phyloP scores from a whole-genome alignment of 2,113 vertebrate species.

The Cyprinodon tularosa region DNA sequence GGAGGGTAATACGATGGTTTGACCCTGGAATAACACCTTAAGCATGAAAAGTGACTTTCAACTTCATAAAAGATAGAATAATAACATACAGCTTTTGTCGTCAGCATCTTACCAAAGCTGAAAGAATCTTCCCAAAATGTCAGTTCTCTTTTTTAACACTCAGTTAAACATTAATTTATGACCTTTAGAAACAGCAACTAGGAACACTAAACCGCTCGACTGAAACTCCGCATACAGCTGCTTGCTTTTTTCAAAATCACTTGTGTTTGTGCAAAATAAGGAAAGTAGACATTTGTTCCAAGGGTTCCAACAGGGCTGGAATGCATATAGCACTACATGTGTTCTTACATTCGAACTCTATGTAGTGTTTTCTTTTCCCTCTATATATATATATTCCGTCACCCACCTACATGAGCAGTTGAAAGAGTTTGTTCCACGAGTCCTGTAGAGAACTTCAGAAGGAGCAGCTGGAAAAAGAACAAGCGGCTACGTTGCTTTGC shows the following conservation, averaged over 20 bases:
- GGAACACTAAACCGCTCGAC: constrained; percentile 4
- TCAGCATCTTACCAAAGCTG: not conserved
- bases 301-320: not conserved
- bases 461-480: not conserved
- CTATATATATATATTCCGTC: not conserved
- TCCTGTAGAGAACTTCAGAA: constrained; percentile 15
- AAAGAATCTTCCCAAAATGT: constrained; percentile 11
- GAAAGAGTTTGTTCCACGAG: not conserved
- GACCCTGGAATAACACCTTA: not conserved
- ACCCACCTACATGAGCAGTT: not conserved
- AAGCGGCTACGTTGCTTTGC: constrained; percentile 9
- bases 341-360: not conserved
- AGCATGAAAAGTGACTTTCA: not conserved
- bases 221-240: not conserved
- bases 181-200: constrained; percentile 11
- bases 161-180: constrained; percentile 6
- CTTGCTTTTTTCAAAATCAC: not conserved
- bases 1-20: not conserved
- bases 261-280: not conserved
- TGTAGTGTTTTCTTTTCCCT: not conserved
- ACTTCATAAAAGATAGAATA: not conserved
- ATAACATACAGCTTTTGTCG: not conserved
- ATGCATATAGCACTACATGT: not conserved
- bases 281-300: not conserved
- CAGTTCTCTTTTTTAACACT: constrained; percentile 15